Conservation (phyloP, 2,888 invertebrate species). For the Flexamia atlantica region DNA sequence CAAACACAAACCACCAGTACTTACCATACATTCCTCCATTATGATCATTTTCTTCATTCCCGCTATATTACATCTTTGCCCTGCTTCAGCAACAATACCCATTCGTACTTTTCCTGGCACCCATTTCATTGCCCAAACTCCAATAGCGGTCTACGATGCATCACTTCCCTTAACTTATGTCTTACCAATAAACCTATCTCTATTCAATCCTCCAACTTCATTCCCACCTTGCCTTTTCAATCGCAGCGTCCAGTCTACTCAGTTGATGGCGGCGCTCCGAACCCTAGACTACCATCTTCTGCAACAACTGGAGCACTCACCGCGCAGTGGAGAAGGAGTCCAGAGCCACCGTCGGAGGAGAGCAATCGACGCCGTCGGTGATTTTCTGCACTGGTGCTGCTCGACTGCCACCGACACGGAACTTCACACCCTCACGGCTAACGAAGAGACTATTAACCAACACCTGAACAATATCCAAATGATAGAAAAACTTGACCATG, state of each 20-base stretch:
- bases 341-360: not conserved
- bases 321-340: not conserved
- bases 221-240: not conserved
- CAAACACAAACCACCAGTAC: too few relatives aligned
- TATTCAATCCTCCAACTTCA: not conserved
- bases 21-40: too few relatives aligned
- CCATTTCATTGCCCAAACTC: not conserved
- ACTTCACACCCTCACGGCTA: not conserved
- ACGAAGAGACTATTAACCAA: slow-evolving; percentile 8
- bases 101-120: not conserved
- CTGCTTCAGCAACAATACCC: not conserved
- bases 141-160: not conserved
- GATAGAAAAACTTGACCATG: slow-evolving; percentile 24
- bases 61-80: too few relatives aligned
- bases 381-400: slow-evolving; percentile 10
- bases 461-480: slow-evolving; percentile 27
- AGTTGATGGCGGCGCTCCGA: not conserved
- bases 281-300: not conserved
- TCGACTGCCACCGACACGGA: slow-evolving; percentile 1
- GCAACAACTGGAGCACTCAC: not conserved
- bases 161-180: not conserved
- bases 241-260: not conserved
- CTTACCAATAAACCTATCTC: not conserved
- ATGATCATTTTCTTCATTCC: too few relatives aligned
- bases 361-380: not conserved